Percentiles rank a stretch among this genome's conserved stretches.
These are phyloP conservation scores for Macrophya alboannulata DNA, from an alignment of 2,888 invertebrate genomes.

Conservation along the genomic window DNA sequence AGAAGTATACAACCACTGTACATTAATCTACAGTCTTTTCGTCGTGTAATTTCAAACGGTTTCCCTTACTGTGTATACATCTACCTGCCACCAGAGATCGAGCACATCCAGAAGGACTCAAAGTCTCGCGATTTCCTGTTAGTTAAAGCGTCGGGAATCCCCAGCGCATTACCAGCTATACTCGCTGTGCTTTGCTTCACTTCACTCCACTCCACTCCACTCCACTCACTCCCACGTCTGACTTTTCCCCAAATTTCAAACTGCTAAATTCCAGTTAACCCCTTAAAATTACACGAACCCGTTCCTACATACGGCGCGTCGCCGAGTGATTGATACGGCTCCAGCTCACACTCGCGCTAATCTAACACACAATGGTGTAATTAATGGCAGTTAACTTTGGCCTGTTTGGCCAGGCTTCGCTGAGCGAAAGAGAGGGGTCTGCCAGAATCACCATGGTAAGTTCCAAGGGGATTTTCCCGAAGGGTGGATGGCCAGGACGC, in stretches of 20 bases:
- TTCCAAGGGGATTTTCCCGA: slow-evolving; percentile 41
- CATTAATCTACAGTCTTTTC: slow-evolving; percentile 28
- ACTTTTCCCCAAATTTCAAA: slow-evolving; percentile 53
- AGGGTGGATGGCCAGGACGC: slow-evolving; percentile 25
- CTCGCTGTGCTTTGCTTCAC: not conserved
- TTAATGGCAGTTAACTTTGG: slow-evolving; percentile 64
- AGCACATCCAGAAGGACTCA: slow-evolving; percentile 23
- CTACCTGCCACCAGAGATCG: not conserved
- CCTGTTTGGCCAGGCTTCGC: slow-evolving; percentile 56
- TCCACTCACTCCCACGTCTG: slow-evolving; percentile 38
- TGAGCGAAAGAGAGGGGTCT: slow-evolving; percentile 14
- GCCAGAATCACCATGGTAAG: slow-evolving; percentile 40
- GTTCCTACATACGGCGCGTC: slow-evolving; percentile 42
- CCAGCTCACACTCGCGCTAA: slow-evolving; percentile 45
- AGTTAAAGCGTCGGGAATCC: slow-evolving; percentile 37
- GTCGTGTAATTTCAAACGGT: slow-evolving; percentile 8
- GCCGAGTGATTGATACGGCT: slow-evolving; percentile 50
- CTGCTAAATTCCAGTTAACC: slow-evolving; percentile 54
- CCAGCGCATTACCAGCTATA: slow-evolving; percentile 1
- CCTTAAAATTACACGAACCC: slow-evolving; percentile 50
- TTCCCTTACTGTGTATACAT: not conserved
- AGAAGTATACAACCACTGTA: slow-evolving; percentile 10
- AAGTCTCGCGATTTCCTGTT: slow-evolving; percentile 43
- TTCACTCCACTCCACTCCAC: not conserved
- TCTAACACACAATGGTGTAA: slow-evolving; percentile 60